These are phyloP conservation scores for Ochotona princeps DNA, from an alignment of 2,113 vertebrate genomes.

Conservation along the genomic window DNA sequence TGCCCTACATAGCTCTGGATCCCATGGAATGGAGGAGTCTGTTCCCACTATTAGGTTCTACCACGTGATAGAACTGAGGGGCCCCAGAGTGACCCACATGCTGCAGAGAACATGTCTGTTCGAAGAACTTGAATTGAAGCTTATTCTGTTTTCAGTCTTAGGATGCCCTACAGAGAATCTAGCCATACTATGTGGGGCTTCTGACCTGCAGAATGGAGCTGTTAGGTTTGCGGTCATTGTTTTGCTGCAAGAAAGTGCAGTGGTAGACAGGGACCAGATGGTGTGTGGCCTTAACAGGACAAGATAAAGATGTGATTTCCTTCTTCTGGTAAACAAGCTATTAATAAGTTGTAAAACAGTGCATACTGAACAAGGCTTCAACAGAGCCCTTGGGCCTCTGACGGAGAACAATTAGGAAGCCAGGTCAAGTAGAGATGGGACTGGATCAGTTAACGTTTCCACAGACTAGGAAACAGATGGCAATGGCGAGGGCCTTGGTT, in stretches of 20 bases:
- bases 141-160: not conserved
- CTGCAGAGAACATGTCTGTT: not conserved
- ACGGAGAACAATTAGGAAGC: not conserved
- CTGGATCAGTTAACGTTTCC: not conserved
- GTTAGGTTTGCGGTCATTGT: not conserved
- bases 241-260: not conserved
- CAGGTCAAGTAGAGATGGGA: not conserved
- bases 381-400: not conserved
- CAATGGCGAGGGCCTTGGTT: too few species aligned
- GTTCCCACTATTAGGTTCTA: too few species aligned
- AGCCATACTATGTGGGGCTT: rapidly evolving
- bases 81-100: not conserved
- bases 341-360: not conserved
- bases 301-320: not conserved
- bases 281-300: not conserved
- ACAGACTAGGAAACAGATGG: not conserved
- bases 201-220: not conserved
- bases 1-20: not conserved
- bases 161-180: not conserved
- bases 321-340: not conserved
- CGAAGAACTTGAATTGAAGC: not conserved
- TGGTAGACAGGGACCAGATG: not conserved
- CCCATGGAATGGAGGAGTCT: too few species aligned
- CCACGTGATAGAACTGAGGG: not conserved
- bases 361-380: not conserved